Conservation (phyloP, 2,888 invertebrate species). For the Troilus luridus region DNA sequence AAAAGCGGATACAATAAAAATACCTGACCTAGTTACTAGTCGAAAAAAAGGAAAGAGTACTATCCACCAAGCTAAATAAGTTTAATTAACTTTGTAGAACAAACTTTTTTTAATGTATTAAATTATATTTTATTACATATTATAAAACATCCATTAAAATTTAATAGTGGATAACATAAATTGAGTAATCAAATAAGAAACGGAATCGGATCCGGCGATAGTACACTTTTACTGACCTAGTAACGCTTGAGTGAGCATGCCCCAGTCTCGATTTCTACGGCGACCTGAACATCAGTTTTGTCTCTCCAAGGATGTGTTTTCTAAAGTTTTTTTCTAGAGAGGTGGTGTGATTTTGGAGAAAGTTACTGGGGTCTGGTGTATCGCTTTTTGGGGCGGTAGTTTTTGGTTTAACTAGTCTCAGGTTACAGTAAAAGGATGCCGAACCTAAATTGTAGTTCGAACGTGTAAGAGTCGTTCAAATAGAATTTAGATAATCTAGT, state of each 20-base stretch:
- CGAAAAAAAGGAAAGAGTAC: no score
- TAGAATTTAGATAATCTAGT: neutral
- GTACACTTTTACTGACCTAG: slow-evolving; percentile 43
- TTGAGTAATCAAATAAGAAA: neutral
- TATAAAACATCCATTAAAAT: neutral
- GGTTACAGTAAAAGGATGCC: neutral
- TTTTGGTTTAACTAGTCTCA: neutral
- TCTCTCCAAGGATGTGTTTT: neutral
- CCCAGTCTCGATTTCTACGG: slow-evolving; percentile 31
- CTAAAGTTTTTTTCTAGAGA: neutral
- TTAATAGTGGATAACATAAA: neutral
- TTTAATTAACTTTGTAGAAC: no score
- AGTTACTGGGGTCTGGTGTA: neutral
- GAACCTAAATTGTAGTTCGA: neutral
- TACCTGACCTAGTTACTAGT: no score
- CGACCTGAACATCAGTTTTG: slow-evolving; percentile 20
- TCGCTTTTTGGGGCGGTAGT: slow-evolving; percentile 4
- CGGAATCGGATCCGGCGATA: neutral
- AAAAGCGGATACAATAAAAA: no score
- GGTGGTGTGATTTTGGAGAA: slow-evolving; percentile 27
- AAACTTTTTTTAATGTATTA: no score
- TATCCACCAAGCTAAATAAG: no score
- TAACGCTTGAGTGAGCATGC: slow-evolving; percentile 33
- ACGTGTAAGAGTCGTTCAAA: neutral
- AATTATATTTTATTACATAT: neutral